Percentiles rank a stretch among this genome's conserved stretches.
These are phyloP conservation scores for Noctuana brunneofusca DNA, from an alignment of 2,888 invertebrate species.

Conservation along the genomic window DNA sequence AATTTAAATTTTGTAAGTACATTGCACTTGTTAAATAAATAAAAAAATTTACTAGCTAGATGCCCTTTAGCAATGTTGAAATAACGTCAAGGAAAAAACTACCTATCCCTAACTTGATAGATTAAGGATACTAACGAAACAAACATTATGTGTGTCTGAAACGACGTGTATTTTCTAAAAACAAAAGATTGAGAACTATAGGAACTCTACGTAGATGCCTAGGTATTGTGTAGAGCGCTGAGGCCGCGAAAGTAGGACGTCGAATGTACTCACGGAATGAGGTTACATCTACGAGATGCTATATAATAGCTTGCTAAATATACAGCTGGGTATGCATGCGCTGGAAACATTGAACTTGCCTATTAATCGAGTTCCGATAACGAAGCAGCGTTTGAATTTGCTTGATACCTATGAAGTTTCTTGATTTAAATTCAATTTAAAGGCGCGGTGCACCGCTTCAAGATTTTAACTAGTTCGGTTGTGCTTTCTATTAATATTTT, in stretches of 20 bases:
- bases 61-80: too few relatives aligned
- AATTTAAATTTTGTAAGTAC: too few relatives aligned
- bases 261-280: constrained; percentile 53
- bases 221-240: constrained; percentile 52
- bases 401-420: constrained; percentile 15
- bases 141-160: neutral
- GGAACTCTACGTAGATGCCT: constrained; percentile 41
- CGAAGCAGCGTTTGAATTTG: constrained; percentile 22
- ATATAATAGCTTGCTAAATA: constrained; percentile 36
- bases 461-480: neutral
- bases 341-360: constrained; percentile 30
- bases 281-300: constrained; percentile 52
- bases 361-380: constrained; percentile 29
- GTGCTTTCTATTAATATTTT: neutral
- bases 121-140: too few relatives aligned
- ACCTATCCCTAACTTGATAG: too few relatives aligned
- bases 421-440: constrained; percentile 19
- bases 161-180: too few relatives aligned
- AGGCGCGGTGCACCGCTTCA: neutral
- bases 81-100: too few relatives aligned
- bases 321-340: constrained; percentile 16
- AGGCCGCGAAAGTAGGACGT: constrained; percentile 65
- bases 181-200: constrained; percentile 21
- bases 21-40: too few relatives aligned
- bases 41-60: too few relatives aligned